phyloP scores from a whole-genome alignment of 2,113 vertebrate genomes.

The Gnathonemus echidnorhynchus region DNA sequence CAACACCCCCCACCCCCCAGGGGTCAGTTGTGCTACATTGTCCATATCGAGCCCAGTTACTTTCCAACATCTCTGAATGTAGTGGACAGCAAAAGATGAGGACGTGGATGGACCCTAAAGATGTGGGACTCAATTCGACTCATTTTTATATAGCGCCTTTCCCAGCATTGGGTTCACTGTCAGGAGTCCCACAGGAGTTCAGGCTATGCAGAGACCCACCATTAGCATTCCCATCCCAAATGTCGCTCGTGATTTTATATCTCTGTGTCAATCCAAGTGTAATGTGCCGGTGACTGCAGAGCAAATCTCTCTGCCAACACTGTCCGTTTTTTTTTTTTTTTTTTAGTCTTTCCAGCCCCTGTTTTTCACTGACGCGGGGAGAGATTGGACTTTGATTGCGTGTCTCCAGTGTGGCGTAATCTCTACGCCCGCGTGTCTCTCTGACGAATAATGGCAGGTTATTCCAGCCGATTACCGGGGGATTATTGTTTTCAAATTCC shows the following conservation, averaged over 20 bases:
- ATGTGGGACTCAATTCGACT: background rate
- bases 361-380: background rate
- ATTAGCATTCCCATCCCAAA: background rate
- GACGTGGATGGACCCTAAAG: background rate
- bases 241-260: background rate
- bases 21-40: background rate
- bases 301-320: background rate
- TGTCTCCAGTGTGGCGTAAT: slow-evolving; percentile 1
- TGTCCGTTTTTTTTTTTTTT: background rate
- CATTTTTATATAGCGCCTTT: background rate
- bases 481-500: slow-evolving; percentile 11
- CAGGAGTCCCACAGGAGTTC: background rate
- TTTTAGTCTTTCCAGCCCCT: background rate
- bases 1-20: background rate
- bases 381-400: background rate
- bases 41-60: background rate
- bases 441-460: background rate
- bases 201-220: background rate
- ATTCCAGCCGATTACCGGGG: background rate
- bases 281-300: background rate
- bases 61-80: background rate
- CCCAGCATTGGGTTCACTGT: background rate
- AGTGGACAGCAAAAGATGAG: background rate
- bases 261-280: background rate
- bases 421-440: background rate